Conservation (phyloP, 2,113 vertebrate species). For the Gnathonemus longibarbis region DNA sequence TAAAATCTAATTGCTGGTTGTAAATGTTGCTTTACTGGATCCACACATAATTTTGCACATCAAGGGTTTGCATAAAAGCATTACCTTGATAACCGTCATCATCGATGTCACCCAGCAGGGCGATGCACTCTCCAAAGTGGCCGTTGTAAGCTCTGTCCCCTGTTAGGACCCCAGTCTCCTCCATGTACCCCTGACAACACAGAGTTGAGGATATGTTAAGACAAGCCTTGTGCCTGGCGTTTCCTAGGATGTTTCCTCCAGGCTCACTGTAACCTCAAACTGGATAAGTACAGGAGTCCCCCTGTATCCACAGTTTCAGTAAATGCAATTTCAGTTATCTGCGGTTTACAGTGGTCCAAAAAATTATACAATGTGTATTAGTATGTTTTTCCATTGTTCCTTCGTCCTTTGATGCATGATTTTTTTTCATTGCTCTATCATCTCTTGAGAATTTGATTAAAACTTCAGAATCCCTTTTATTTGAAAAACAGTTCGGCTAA, state of each 20-base stretch:
- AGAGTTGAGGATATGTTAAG: background rate
- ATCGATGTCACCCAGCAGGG: slow-evolving; percentile 79
- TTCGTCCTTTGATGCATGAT: background rate
- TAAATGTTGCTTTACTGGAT: background rate
- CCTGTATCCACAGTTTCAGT: background rate
- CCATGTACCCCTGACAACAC: slow-evolving; percentile 79
- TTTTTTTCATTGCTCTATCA: background rate
- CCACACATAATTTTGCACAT: background rate
- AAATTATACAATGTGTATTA: background rate
- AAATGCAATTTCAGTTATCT: background rate
- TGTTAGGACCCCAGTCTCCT: slow-evolving; percentile 65
- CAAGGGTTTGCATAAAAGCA: slow-evolving; percentile 27
- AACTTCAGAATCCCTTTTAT: background rate
- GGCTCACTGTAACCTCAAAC: background rate
- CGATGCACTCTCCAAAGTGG: slow-evolving; percentile 89
- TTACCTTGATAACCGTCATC: slow-evolving; percentile 88
- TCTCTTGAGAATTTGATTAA: background rate
- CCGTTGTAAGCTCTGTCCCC: slow-evolving; percentile 82
- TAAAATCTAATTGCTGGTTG: background rate
- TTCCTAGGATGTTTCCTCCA: background rate
- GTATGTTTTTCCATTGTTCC: background rate
- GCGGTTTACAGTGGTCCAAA: background rate
- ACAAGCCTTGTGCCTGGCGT: background rate
- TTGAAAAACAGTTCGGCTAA: background rate
- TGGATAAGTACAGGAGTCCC: background rate